Evolutionary conservation across 2,888 invertebrate genomes (phyloP).

Genomic region (Adelphocoris suturalis): DNA sequence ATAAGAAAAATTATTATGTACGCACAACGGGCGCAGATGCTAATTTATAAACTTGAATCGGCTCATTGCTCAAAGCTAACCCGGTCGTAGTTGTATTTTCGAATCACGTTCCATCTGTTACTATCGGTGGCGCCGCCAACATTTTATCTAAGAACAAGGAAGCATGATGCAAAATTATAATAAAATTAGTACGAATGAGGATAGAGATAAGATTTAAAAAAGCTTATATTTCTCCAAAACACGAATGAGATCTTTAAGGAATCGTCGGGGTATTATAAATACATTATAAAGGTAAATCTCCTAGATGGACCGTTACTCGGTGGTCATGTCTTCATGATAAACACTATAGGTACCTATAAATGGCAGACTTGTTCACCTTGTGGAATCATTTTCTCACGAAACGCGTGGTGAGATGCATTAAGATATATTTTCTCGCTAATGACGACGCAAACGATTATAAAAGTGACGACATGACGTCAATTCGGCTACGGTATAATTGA

Average conservation of each 20-base stretch:
- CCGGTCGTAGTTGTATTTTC: constrained; percentile 43
- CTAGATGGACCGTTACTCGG: neutral
- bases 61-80: constrained; percentile 34
- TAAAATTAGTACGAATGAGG: neutral
- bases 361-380: constrained; percentile 27
- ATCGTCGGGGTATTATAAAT: neutral
- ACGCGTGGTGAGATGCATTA: neutral
- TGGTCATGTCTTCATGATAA: neutral
- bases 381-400: neutral
- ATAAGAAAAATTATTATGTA: constrained; percentile 26
- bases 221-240: neutral
- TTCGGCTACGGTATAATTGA: neutral
- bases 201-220: neutral
- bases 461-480: neutral
- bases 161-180: neutral
- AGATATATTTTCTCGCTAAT: neutral
- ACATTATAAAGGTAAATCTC: neutral
- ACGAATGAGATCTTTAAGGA: neutral
- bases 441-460: neutral
- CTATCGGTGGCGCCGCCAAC: neutral
- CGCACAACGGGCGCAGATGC: constrained; percentile 10
- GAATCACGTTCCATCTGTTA: constrained; percentile 41
- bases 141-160: neutral
- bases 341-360: neutral
- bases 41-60: constrained; percentile 50